These are phyloP conservation scores for Fratercula arctica DNA, from an alignment of 2,797 vertebrate genomes.

Conservation along the genomic window DNA sequence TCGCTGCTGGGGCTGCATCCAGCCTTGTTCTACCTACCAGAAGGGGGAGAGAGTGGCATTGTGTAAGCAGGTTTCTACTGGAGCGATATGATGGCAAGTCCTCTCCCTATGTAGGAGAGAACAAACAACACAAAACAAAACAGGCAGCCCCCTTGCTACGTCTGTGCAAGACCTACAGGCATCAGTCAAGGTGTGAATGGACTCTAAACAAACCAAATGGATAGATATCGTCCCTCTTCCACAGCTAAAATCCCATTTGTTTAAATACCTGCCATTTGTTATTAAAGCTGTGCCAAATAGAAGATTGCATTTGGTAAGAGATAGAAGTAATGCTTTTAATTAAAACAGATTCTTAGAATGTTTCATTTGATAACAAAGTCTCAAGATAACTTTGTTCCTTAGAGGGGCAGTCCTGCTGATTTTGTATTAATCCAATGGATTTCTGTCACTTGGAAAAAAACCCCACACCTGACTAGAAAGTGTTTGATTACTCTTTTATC, in stretches of 20 bases:
- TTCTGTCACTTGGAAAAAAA: slow-evolving; percentile 57
- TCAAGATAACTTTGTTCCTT: slow-evolving; percentile 69
- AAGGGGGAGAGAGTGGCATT: slow-evolving; percentile 1
- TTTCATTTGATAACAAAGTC: slow-evolving; percentile 57
- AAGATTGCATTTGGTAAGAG: slow-evolving; percentile 36
- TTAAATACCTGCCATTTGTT: slow-evolving; percentile 59
- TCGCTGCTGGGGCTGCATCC: not conserved
- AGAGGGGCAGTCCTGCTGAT: slow-evolving; percentile 12
- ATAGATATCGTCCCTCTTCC: not conserved
- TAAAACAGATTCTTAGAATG: slow-evolving; percentile 49
- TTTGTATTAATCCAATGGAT: slow-evolving; percentile 57
- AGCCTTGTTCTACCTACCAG: not conserved
- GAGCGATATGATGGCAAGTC: not conserved
- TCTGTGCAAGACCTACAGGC: not conserved
- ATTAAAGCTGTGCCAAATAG: slow-evolving; percentile 24
- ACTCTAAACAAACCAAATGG: slow-evolving; percentile 52
- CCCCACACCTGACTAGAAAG: not conserved
- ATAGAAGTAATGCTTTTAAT: slow-evolving; percentile 58
- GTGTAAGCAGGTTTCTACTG: not conserved
- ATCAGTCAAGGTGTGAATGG: slow-evolving; percentile 9
- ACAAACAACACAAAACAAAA: not conserved
- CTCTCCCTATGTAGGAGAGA: not conserved
- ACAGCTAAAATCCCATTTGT: slow-evolving; percentile 45
- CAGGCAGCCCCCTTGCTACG: not conserved
- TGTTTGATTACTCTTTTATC: slow-evolving; percentile 67